Conservation (phyloP, 2,797 vertebrate species). For the Muscicapa striata region DNA sequence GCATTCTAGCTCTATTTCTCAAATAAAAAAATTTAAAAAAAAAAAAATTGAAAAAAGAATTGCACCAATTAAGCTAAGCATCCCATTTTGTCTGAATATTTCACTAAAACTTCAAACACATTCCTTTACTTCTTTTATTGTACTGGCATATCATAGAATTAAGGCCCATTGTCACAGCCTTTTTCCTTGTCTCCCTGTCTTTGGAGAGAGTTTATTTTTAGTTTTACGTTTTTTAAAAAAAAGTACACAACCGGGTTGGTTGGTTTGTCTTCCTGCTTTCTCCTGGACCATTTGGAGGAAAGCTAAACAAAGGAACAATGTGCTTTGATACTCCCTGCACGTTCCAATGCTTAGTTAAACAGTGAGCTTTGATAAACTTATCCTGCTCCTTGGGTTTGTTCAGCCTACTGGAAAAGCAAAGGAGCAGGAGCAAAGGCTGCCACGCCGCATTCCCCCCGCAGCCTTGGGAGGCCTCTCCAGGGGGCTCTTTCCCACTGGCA, state of each 20-base stretch:
- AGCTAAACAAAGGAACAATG: not conserved
- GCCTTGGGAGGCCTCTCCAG: not conserved
- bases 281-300: not conserved
- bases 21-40: not conserved
- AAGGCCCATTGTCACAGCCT: not conserved
- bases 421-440: not conserved
- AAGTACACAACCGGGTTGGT: not conserved
- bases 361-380: not conserved
- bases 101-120: not conserved
- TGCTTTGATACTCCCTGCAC: not conserved
- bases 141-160: not conserved
- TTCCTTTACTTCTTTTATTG: not conserved
- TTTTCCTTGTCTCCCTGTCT: not conserved
- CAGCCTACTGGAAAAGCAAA: conserved; percentile 45
- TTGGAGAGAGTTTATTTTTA: not conserved
- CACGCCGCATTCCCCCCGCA: accelerated
- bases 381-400: not conserved
- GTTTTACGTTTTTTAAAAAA: not conserved
- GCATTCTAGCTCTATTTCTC: not conserved
- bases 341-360: not conserved
- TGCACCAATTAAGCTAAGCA: not conserved
- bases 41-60: accelerated
- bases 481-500: conserved; percentile 2
- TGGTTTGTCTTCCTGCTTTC: not conserved
- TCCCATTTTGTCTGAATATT: not conserved